A percentile compares a stretch with the other conserved stretches of the same genome.
Evolutionary conservation across 2,888 invertebrate genomes (phyloP).

Genomic region (Drosophila engyochracea): DNA sequence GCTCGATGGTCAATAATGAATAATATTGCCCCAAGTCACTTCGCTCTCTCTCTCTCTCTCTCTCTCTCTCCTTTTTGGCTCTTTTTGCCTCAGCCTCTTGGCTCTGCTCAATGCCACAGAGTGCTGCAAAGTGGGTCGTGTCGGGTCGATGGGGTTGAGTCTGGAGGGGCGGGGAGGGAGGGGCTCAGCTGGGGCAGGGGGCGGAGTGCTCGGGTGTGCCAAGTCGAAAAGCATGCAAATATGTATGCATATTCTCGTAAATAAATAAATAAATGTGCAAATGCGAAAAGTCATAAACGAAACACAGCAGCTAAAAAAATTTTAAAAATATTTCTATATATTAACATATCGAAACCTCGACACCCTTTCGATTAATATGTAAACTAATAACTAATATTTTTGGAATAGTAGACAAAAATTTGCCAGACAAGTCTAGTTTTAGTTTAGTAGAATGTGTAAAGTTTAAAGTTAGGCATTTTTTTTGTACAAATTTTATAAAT

Average conservation of each 20-base stretch:
- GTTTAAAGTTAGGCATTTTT: background rate
- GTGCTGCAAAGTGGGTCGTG: constrained; percentile 72
- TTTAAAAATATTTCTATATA: background rate
- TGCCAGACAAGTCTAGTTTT: background rate
- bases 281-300: constrained; percentile 67
- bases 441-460: background rate
- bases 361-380: constrained; percentile 27
- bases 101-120: constrained; percentile 64
- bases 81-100: background rate
- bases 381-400: background rate
- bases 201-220: constrained; percentile 61
- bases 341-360: constrained; percentile 7
- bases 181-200: background rate
- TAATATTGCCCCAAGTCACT: background rate
- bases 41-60: constrained; percentile 4
- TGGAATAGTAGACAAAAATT: background rate
- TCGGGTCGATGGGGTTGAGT: constrained; percentile 48
- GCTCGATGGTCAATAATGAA: constrained; percentile 24
- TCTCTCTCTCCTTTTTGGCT: constrained; percentile 23
- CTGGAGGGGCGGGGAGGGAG: background rate
- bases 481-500: background rate
- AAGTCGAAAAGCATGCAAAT: constrained; percentile 77
- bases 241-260: constrained; percentile 63
- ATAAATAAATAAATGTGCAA: constrained; percentile 79
- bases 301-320: constrained; percentile 29